Percentiles rank a stretch among this genome's conserved stretches.
phyloP scores from a whole-genome alignment of 2,888 invertebrate genomes.

The Platycheirus rosarum region DNA sequence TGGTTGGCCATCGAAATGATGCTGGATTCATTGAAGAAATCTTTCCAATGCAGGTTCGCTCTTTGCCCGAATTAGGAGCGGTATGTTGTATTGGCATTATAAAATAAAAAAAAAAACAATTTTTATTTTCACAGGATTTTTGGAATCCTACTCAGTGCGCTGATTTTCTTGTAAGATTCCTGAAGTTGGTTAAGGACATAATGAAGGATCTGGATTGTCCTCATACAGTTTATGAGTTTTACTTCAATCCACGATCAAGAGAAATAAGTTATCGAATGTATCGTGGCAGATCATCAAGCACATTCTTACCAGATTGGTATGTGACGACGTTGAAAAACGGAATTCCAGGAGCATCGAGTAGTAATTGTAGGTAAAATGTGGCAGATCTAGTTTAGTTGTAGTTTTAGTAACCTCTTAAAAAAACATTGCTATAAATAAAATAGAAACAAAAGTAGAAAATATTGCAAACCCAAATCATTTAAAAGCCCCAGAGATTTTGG shows the following conservation, averaged over 20 bases:
- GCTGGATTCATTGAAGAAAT: conserved; percentile 86
- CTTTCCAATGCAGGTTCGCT: conserved; percentile 83
- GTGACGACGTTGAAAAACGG: conserved; percentile 57
- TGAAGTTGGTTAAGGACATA: conserved; percentile 84
- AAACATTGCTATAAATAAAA: no score
- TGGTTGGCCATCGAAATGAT: conserved; percentile 89
- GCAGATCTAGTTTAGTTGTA: no score
- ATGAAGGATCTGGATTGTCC: conserved; percentile 78
- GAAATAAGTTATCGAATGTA: conserved; percentile 74
- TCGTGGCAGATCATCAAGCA: conserved; percentile 74
- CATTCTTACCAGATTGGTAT: conserved; percentile 79
- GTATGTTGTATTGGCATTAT: conserved; percentile 16
- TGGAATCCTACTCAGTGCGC: conserved; percentile 87
- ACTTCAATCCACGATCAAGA: conserved; percentile 76
- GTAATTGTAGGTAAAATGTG: no score
- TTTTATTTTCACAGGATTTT: conserved; percentile 80
- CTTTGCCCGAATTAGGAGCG: conserved; percentile 79
- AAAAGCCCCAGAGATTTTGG: no score
- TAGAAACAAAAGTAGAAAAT: no score
- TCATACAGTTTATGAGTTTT: conserved; percentile 77
- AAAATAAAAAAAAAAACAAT: no score
- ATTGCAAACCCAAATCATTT: no score
- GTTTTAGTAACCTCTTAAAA: no score
- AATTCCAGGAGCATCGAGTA: no score
- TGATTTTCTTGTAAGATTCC: conserved; percentile 87